Conservation (phyloP, 2,888 invertebrate species). For the Stomorhina lunata region DNA sequence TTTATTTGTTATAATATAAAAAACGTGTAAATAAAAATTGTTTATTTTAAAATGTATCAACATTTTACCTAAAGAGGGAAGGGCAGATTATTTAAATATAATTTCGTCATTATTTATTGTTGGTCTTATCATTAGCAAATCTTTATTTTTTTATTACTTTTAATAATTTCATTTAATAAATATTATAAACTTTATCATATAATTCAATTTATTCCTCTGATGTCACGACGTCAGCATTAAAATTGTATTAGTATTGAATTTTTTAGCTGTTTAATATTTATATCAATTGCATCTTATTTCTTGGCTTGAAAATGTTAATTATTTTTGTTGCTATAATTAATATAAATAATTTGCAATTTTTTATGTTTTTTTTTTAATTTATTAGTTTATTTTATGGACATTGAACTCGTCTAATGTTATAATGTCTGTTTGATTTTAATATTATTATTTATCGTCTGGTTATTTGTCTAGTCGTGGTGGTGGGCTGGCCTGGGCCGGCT, state of each 20-base stretch:
- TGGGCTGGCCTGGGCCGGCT: neutral
- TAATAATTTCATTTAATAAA: no score
- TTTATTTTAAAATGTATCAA: no score
- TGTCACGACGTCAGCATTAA: constrained; percentile 30
- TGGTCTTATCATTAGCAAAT: no score
- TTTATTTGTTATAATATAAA: no score
- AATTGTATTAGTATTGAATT: constrained; percentile 14
- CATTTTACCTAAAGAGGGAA: no score
- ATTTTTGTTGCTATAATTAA: neutral
- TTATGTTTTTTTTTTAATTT: constrained; percentile 13
- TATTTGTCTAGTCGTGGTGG: neutral
- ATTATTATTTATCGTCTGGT: neutral
- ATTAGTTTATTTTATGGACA: constrained; percentile 30
- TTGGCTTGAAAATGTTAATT: constrained; percentile 29
- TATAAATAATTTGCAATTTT: constrained; percentile 31
- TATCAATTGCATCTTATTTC: constrained; percentile 46
- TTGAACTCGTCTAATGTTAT: constrained; percentile 45
- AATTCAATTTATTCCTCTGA: neutral
- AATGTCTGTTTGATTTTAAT: neutral
- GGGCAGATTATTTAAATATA: no score
- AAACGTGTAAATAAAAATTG: no score
- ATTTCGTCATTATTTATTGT: no score
- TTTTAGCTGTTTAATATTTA: neutral
- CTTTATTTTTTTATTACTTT: no score
- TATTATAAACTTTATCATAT: no score